These are phyloP conservation scores for Cyanoliseus patagonus DNA, from an alignment of 2,113 vertebrate species.

Conservation along the genomic window DNA sequence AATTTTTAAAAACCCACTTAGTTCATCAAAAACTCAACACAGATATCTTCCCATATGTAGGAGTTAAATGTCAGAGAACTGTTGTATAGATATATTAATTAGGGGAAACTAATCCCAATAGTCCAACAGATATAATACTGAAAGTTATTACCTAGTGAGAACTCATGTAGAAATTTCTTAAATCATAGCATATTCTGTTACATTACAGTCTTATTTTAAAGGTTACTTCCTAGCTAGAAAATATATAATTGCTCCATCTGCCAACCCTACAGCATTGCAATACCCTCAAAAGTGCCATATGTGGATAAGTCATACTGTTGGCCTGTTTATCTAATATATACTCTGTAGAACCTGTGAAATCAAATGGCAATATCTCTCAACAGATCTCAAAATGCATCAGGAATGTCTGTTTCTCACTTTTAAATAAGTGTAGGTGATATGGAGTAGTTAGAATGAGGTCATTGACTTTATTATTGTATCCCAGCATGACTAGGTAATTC, in stretches of 20 bases:
- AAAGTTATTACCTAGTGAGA: neutral
- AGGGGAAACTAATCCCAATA: neutral
- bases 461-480: neutral
- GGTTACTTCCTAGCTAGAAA: constrained; percentile 51
- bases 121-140: neutral
- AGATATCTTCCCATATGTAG: neutral
- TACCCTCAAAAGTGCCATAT: constrained; percentile 58
- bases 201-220: constrained; percentile 21
- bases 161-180: neutral
- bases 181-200: constrained; percentile 2
- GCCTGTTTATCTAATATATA: constrained; percentile 51
- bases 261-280: constrained; percentile 25
- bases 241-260: constrained; percentile 68
- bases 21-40: neutral
- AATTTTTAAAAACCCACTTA: neutral
- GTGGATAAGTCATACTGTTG: constrained; percentile 44
- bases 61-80: neutral
- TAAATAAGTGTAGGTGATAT: neutral
- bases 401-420: neutral
- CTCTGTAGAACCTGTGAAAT: constrained; percentile 29
- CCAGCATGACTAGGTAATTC: neutral
- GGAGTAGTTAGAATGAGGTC: neutral
- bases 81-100: neutral
- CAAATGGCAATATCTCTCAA: constrained; percentile 4
- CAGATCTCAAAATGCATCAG: neutral